Conservation (phyloP, 2,797 vertebrate species). For the Poecilia picta region DNA sequence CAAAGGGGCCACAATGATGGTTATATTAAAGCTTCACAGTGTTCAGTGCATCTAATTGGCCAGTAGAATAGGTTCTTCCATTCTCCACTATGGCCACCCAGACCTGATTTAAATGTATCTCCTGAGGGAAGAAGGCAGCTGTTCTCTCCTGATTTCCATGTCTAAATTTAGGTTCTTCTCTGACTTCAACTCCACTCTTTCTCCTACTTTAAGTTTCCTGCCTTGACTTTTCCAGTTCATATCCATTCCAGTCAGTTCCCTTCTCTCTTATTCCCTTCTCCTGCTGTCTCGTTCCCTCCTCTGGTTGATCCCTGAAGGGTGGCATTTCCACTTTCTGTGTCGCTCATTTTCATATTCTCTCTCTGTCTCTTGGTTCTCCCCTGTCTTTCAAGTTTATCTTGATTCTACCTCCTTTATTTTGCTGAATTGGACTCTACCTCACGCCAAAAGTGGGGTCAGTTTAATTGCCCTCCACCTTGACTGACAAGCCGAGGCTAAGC, state of each 20-base stretch:
- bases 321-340: slow-evolving; percentile 70
- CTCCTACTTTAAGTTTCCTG: slow-evolving; percentile 65
- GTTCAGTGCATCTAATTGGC: slow-evolving; percentile 78
- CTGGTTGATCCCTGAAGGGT: slow-evolving; percentile 69
- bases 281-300: slow-evolving; percentile 54
- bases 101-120: slow-evolving; percentile 81
- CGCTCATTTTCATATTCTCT: slow-evolving; percentile 69
- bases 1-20: slow-evolving; percentile 69
- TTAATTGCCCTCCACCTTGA: slow-evolving; percentile 71
- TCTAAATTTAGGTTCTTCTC: slow-evolving; percentile 75
- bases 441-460: slow-evolving; percentile 44
- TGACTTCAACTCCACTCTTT: slow-evolving; percentile 64
- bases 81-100: slow-evolving; percentile 73
- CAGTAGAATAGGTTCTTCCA: slow-evolving; percentile 70
- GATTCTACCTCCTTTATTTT: slow-evolving; percentile 54
- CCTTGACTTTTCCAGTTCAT: slow-evolving; percentile 66
- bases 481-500: slow-evolving; percentile 64
- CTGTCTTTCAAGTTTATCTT: slow-evolving; percentile 57
- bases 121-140: slow-evolving; percentile 78
- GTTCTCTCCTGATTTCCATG: slow-evolving; percentile 79
- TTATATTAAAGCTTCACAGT: slow-evolving; percentile 74
- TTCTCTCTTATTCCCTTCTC: slow-evolving; percentile 20
- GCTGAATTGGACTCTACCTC: slow-evolving; percentile 46
- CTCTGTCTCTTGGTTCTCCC: slow-evolving; percentile 37
- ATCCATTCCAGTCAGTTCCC: slow-evolving; percentile 53